A percentile compares a stretch with the other conserved stretches of the same genome.
Conservation (phyloP, 2,113 vertebrate species). For the Podarcis cretensis region DNA sequence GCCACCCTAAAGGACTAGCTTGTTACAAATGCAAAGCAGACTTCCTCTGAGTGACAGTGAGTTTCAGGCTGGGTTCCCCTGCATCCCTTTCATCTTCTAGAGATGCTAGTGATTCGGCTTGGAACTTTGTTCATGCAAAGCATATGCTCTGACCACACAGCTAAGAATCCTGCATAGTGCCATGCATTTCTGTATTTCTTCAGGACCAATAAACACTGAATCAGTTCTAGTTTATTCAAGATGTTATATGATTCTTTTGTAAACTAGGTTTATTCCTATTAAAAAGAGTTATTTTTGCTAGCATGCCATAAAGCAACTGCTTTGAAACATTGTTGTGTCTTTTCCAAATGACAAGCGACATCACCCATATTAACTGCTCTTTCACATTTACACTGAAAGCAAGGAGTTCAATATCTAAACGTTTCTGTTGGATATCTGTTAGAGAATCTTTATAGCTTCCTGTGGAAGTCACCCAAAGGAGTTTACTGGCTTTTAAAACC, state of each 20-base stretch:
- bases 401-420: slow-evolving; percentile 21
- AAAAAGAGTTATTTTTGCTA: not conserved
- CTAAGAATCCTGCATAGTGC: not conserved
- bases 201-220: not conserved
- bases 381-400: not conserved
- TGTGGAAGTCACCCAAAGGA: slow-evolving; percentile 53
- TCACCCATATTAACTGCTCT: not conserved
- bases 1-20: no score
- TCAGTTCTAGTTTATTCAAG: not conserved
- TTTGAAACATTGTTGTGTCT: not conserved
- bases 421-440: slow-evolving; percentile 29
- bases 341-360: not conserved
- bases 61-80: no score
- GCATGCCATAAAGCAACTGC: not conserved
- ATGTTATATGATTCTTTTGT: not conserved
- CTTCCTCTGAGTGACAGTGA: not conserved
- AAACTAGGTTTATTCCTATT: not conserved
- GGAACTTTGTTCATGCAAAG: no score
- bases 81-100: no score
- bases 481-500: slow-evolving; percentile 37
- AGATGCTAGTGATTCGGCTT: no score
- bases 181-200: not conserved
- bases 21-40: not conserved
- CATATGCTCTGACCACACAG: not conserved
- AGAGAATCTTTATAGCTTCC: slow-evolving; percentile 45